Evolutionary conservation across 2,797 vertebrate species (phyloP).

Genomic region (Platalea minor): DNA sequence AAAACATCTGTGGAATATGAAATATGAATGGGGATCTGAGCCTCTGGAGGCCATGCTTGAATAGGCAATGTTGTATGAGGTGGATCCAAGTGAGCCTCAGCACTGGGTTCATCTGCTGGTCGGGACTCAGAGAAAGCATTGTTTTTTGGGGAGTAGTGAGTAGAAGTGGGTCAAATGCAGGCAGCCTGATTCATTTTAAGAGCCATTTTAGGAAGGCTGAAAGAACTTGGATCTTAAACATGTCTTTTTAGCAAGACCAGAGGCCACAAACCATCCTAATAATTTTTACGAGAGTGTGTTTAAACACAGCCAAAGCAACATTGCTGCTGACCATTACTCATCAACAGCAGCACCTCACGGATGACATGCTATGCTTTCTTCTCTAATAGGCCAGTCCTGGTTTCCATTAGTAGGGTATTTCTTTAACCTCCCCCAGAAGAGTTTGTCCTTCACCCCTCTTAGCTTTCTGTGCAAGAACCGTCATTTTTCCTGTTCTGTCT

Average conservation of each 20-base stretch:
- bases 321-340: neutral
- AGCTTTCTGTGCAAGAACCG: neutral
- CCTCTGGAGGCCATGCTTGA: neutral
- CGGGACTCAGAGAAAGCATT: neutral
- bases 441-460: neutral
- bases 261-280: neutral
- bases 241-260: neutral
- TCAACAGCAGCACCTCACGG: neutral
- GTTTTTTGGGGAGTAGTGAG: neutral
- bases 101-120: constrained; percentile 33
- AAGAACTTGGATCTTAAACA: neutral
- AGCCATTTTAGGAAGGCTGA: neutral
- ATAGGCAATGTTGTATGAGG: neutral
- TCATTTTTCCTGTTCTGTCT: neutral
- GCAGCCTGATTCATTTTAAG: neutral
- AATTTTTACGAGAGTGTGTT: neutral
- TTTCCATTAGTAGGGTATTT: neutral
- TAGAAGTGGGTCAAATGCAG: neutral
- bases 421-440: neutral
- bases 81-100: neutral
- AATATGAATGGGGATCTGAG: constrained; percentile 40
- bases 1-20: constrained; percentile 2
- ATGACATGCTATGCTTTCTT: neutral
- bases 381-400: neutral
- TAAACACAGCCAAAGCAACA: neutral